Conservation (phyloP, 2,888 invertebrate genomes). For the Abrostola tripartita region DNA sequence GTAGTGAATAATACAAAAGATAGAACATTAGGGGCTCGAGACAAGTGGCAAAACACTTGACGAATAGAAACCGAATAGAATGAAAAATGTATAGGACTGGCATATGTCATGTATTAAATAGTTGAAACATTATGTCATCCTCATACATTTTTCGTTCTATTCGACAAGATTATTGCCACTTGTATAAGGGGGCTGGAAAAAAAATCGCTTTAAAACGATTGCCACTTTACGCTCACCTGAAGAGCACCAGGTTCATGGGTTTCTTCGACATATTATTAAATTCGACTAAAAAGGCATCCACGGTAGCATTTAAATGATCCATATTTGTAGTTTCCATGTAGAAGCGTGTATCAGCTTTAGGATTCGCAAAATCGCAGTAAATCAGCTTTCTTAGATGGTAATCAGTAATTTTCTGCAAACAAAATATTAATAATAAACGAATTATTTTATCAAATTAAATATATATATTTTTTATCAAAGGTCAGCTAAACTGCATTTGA, state of each 20-base stretch:
- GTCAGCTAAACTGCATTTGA: too few species aligned
- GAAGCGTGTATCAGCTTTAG: conserved; percentile 95
- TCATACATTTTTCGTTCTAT: too few species aligned
- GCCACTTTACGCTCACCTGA: conserved; percentile 87
- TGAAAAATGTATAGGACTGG: too few species aligned
- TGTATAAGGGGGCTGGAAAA: too few species aligned
- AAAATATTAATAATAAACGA: not conserved
- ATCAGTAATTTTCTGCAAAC: conserved; percentile 90
- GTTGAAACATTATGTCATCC: too few species aligned
- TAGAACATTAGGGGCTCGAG: too few species aligned
- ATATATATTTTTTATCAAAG: too few species aligned
- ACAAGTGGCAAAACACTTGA: too few species aligned
- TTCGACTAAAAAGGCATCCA: conserved; percentile 96
- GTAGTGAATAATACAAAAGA: not conserved
- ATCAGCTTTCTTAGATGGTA: conserved; percentile 94
- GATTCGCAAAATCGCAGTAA: conserved; percentile 98
- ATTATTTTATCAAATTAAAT: not conserved
- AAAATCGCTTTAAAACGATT: too few species aligned
- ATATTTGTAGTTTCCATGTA: conserved; percentile 96
- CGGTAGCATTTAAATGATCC: conserved; percentile 93
- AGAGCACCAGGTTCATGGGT: conserved; percentile 98
- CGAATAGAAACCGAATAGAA: too few species aligned
- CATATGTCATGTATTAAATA: too few species aligned
- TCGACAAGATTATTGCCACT: too few species aligned
- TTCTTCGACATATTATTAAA: conserved; percentile 98